Evolutionary conservation across 2,797 vertebrate genomes (phyloP).

Genomic region (Lycodopsis pacificus): DNA sequence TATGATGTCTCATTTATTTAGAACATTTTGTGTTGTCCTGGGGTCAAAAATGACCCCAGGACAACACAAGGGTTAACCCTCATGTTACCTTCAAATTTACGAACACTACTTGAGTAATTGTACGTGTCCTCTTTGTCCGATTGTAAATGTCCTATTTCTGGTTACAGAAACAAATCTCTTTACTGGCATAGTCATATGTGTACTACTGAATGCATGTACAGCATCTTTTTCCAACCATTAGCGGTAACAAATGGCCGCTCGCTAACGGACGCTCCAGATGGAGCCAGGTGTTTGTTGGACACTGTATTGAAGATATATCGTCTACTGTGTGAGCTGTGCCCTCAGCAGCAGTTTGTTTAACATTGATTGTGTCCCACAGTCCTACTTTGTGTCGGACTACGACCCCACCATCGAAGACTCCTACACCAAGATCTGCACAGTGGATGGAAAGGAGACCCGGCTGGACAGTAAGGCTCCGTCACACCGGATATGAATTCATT

Average conservation of each 20-base stretch:
- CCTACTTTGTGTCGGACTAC: constrained; percentile 95
- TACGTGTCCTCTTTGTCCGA: too few species aligned
- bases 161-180: not conserved
- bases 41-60: too few species aligned
- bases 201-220: not conserved
- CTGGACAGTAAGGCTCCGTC: constrained; percentile 88
- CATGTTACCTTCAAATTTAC: too few species aligned
- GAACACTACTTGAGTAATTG: too few species aligned
- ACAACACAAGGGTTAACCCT: too few species aligned
- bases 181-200: not conserved
- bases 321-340: too few species aligned
- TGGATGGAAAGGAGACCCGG: constrained; percentile 88
- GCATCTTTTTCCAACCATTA: not conserved
- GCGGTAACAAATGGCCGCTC: not conserved
- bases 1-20: too few species aligned
- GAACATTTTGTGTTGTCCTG: too few species aligned
- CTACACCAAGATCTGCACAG: constrained; percentile 90
- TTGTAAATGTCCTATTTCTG: not conserved
- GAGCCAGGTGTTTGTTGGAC: not conserved
- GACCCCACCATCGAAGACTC: constrained; percentile 96
- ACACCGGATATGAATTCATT: not conserved
- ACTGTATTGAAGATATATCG: not conserved
- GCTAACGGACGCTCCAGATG: too few species aligned
- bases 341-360: constrained; percentile 2
- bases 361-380: constrained; percentile 76